Evolutionary conservation across 2,113 vertebrate genomes (phyloP).

Genomic region (Anser brachyrhynchus): DNA sequence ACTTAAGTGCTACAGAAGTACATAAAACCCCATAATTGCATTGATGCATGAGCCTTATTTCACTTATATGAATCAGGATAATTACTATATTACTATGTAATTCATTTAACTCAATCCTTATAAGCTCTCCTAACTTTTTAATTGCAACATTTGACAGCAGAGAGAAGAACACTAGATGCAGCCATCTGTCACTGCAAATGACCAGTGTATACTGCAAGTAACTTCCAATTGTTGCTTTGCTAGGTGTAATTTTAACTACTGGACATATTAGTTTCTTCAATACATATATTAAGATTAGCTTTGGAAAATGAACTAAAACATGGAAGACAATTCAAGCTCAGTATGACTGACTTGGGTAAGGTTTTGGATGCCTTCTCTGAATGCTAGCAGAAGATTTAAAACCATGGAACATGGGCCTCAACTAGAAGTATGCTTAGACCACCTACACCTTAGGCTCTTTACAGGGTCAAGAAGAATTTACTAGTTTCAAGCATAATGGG

Average conservation of each 20-base stretch:
- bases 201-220: background rate
- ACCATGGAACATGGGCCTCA: background rate
- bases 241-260: background rate
- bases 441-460: background rate
- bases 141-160: background rate
- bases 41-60: background rate
- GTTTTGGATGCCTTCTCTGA: background rate
- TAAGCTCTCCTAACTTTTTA: background rate
- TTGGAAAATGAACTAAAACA: background rate
- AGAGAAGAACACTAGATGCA: background rate
- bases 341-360: background rate
- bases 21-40: background rate
- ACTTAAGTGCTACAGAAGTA: constrained; percentile 14
- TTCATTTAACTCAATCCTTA: background rate
- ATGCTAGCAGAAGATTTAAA: background rate
- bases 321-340: constrained; percentile 13
- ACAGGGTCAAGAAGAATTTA: background rate
- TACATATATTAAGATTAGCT: background rate
- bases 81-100: background rate
- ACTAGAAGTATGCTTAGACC: background rate
- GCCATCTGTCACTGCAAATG: background rate
- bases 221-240: background rate
- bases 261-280: background rate
- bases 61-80: background rate
- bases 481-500: background rate